Conservation (phyloP, 2,113 vertebrate genomes). For the Cavia porcellus region DNA sequence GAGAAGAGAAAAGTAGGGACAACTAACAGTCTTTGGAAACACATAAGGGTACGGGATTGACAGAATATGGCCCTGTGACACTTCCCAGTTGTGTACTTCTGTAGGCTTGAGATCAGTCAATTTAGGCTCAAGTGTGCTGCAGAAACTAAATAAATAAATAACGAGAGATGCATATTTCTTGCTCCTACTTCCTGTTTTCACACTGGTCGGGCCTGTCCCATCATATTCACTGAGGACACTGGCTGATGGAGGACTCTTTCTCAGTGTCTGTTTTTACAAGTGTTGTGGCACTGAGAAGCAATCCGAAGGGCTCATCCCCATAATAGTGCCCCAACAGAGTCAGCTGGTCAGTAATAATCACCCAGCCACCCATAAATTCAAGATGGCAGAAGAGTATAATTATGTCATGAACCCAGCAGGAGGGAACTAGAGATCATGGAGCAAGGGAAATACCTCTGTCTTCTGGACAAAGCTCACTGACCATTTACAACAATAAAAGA, state of each 20-base stretch:
- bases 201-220: no score
- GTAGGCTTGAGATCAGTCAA: not conserved
- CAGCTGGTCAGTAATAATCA: not conserved
- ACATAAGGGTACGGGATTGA: not conserved
- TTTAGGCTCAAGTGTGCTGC: not conserved
- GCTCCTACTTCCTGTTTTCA: not conserved
- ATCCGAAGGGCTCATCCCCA: not conserved
- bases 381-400: not conserved
- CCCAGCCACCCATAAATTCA: not conserved
- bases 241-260: not conserved
- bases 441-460: not conserved
- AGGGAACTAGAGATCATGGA: not conserved
- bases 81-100: not conserved
- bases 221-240: not conserved
- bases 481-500: not conserved
- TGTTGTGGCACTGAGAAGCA: not conserved
- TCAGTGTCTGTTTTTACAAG: not conserved
- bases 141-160: not conserved
- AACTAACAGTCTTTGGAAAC: not conserved
- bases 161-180: rapidly evolving
- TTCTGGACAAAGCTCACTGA: not conserved
- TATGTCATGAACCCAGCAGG: not conserved
- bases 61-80: not conserved
- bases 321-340: not conserved
- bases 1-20: rapidly evolving